Conservation (phyloP, 2,113 vertebrate species). For the Coptodon bakossiorum region DNA sequence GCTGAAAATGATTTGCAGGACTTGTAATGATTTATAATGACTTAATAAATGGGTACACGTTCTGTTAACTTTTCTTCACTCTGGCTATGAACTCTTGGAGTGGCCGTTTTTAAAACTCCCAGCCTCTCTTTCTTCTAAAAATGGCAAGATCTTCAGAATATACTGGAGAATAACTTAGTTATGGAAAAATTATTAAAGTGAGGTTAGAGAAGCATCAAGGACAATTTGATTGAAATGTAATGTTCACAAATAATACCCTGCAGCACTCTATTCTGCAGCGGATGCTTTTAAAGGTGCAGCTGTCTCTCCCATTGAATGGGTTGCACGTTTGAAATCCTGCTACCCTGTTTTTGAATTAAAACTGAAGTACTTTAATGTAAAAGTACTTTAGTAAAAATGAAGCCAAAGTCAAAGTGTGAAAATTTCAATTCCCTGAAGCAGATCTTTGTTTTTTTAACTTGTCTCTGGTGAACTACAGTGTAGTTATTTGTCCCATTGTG, state of each 20-base stretch:
- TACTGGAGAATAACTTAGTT: constrained; percentile 36
- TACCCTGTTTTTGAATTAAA: not conserved
- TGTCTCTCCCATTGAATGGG: not conserved
- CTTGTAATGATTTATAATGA: not conserved
- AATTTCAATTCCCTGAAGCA: not conserved
- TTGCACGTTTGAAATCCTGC: not conserved
- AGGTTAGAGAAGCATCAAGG: constrained; percentile 42
- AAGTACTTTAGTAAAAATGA: not conserved
- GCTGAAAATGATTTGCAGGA: not conserved
- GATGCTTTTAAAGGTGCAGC: constrained; percentile 17
- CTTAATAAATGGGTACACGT: not conserved
- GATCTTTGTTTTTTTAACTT: not conserved
- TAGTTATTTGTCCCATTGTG: not conserved
- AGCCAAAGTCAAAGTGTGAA: not conserved
- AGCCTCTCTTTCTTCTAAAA: not conserved
- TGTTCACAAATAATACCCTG: constrained; percentile 6
- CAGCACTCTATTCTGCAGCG: not conserved
- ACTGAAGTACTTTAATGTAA: not conserved
- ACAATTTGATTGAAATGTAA: constrained; percentile 58
- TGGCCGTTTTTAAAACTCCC: not conserved
- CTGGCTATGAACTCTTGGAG: not conserved
- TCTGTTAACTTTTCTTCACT: not conserved
- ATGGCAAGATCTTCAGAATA: constrained; percentile 3
- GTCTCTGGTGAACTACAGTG: not conserved
- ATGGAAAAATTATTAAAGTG: constrained; percentile 41